These are phyloP conservation scores for Ceramica pisi DNA, from an alignment of 2,888 invertebrate genomes.

Conservation along the genomic window DNA sequence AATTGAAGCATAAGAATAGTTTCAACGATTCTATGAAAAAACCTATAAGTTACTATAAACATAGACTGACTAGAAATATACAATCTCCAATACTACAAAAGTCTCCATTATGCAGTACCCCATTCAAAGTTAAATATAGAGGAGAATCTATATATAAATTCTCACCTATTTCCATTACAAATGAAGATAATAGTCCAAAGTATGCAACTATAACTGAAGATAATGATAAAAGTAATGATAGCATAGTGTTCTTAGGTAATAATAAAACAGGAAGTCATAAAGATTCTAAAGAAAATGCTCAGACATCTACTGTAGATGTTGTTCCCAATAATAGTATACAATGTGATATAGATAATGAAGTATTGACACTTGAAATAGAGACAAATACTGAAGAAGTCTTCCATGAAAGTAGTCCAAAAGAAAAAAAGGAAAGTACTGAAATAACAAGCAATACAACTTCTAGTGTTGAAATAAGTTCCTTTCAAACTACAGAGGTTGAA, in stretches of 20 bases:
- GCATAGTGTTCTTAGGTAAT: slow-evolving; percentile 62
- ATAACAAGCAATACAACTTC: slow-evolving; percentile 13
- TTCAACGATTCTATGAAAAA: slow-evolving; percentile 65
- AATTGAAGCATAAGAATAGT: slow-evolving; percentile 65
- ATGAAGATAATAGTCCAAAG: slow-evolving; percentile 68
- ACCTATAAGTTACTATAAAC: slow-evolving; percentile 55
- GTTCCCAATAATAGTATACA: slow-evolving; percentile 17
- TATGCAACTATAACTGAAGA: slow-evolving; percentile 67
- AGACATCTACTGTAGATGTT: neutral
- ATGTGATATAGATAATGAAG: slow-evolving; percentile 20
- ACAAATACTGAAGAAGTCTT: slow-evolving; percentile 5
- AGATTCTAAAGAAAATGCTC: slow-evolving; percentile 28
- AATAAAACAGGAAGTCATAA: slow-evolving; percentile 43
- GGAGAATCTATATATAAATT: slow-evolving; percentile 84
- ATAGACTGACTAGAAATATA: slow-evolving; percentile 71
- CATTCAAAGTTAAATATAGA: slow-evolving; percentile 82
- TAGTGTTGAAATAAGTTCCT: slow-evolving; percentile 63
- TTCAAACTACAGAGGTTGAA: slow-evolving; percentile 73
- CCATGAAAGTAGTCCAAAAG: slow-evolving; percentile 13
- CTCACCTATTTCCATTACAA: slow-evolving; percentile 78
- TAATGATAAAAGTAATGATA: slow-evolving; percentile 64
- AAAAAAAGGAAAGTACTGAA: slow-evolving; percentile 11
- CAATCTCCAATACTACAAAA: slow-evolving; percentile 71
- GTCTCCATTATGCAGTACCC: slow-evolving; percentile 85
- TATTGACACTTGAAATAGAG: slow-evolving; percentile 1